A percentile compares a stretch with the other conserved stretches of the same genome.
phyloP scores from a whole-genome alignment of 2,113 vertebrate genomes.

The Nannospalax galili region DNA sequence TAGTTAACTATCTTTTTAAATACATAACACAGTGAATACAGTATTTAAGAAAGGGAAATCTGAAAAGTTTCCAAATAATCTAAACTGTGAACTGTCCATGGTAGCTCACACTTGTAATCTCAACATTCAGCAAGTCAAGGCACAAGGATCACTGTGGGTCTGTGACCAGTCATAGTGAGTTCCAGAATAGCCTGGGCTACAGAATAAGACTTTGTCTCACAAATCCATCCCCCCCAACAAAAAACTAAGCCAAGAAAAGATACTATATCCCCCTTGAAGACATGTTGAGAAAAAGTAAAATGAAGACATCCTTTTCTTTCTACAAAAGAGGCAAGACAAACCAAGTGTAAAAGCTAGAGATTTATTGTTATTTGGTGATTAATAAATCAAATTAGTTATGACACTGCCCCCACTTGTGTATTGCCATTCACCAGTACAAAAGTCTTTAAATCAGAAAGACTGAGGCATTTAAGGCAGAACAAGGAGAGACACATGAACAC shows the following conservation, averaged over 20 bases:
- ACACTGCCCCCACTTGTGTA: constrained; percentile 75
- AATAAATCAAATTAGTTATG: constrained; percentile 80
- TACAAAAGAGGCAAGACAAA: constrained; percentile 80
- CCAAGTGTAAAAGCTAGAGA: constrained; percentile 82
- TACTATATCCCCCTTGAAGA: constrained; percentile 11
- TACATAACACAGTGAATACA: neutral
- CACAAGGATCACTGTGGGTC: too few species aligned
- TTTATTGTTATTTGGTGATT: constrained; percentile 83
- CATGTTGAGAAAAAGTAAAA: constrained; percentile 7
- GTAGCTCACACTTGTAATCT: neutral
- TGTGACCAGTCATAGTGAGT: neutral
- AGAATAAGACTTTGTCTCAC: neutral
- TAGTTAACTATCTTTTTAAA: constrained; percentile 22
- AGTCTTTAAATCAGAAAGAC: constrained; percentile 67
- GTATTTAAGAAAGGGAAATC: constrained; percentile 23
- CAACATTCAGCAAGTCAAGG: neutral
- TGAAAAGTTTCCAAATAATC: constrained; percentile 18
- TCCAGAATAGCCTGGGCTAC: neutral
- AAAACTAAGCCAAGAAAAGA: neutral
- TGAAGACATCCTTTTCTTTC: constrained; percentile 66
- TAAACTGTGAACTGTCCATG: neutral
- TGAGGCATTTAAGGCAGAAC: constrained; percentile 70
- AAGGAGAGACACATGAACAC: constrained; percentile 53
- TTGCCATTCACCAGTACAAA: constrained; percentile 72
- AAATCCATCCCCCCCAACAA: neutral